A percentile compares a stretch with the other conserved stretches of the same genome.
Evolutionary conservation across 2,113 vertebrate species (phyloP).

Genomic region (Erpornis zantholeuca): DNA sequence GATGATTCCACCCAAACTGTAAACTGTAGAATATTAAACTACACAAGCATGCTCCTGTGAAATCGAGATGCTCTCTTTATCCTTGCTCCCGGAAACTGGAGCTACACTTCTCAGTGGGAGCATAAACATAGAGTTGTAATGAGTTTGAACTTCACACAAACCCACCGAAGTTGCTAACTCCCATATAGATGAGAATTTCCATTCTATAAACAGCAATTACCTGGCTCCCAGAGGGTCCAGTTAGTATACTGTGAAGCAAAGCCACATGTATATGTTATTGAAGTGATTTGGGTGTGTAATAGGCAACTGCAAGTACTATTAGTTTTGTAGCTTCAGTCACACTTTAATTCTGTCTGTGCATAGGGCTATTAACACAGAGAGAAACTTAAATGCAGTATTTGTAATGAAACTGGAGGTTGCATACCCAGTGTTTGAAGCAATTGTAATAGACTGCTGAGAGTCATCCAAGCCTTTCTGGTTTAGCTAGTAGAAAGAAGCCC

Average conservation of each 20-base stretch:
- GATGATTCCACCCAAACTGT: not conserved
- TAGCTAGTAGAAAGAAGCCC: not conserved
- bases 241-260: not conserved
- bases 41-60: not conserved
- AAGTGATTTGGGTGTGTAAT: not conserved
- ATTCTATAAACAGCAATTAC: not conserved
- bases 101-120: rapidly evolving
- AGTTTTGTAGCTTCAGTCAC: not conserved
- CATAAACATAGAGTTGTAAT: not conserved
- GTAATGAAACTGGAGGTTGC: not conserved
- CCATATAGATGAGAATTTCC: not conserved
- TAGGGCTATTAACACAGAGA: not conserved
- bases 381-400: not conserved
- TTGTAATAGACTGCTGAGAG: not conserved
- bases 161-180: not conserved
- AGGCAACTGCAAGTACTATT: not conserved
- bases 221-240: not conserved
- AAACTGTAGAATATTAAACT: not conserved
- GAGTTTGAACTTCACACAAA: not conserved
- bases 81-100: not conserved
- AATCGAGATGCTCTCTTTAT: not conserved
- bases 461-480: constrained; percentile 15
- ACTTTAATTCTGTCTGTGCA: not conserved
- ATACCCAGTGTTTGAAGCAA: not conserved
- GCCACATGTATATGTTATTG: not conserved